Conservation (phyloP, 2,888 invertebrate genomes). For the Trissolcus japonicus region DNA sequence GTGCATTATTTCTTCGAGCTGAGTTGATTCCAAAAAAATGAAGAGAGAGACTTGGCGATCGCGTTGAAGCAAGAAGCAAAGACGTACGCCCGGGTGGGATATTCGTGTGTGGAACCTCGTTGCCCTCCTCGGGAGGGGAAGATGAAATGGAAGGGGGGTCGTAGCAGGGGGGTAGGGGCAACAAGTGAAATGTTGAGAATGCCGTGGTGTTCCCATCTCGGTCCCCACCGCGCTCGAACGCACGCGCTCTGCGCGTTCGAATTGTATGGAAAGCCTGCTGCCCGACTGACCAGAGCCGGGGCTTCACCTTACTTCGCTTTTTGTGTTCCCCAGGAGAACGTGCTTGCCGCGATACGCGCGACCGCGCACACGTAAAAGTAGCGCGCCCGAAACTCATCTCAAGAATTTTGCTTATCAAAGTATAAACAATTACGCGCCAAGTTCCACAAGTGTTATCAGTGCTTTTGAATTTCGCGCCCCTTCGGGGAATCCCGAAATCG, state of each 20-base stretch:
- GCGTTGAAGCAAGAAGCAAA: conserved; percentile 5
- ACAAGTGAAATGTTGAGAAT: conserved; percentile 65
- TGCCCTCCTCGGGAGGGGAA: conserved; percentile 10
- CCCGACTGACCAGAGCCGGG: conserved; percentile 64
- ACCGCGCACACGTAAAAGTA: conserved; percentile 8
- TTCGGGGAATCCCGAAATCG: conserved; percentile 1
- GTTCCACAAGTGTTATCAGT: conserved; percentile 36
- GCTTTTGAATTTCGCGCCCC: conserved; percentile 12
- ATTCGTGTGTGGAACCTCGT: conserved; percentile 32
- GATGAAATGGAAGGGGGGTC: conserved; percentile 50
- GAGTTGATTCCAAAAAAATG: conserved; percentile 35
- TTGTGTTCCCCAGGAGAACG: conserved; percentile 71
- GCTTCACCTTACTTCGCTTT: conserved; percentile 72
- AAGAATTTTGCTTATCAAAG: not conserved
- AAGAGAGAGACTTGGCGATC: conserved; percentile 20
- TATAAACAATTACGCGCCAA: not conserved
- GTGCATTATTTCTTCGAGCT: conserved; percentile 42
- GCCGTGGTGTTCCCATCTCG: conserved; percentile 60
- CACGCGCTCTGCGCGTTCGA: conserved; percentile 66
- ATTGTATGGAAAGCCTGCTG: conserved; percentile 72
- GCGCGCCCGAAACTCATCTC: not conserved
- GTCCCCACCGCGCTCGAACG: conserved; percentile 57
- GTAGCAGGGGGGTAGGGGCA: conserved; percentile 37
- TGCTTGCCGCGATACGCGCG: conserved; percentile 41
- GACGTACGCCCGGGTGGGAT: conserved; percentile 30